These are phyloP conservation scores for Drosophila leonis DNA, from an alignment of 2,888 invertebrate genomes.

Conservation along the genomic window DNA sequence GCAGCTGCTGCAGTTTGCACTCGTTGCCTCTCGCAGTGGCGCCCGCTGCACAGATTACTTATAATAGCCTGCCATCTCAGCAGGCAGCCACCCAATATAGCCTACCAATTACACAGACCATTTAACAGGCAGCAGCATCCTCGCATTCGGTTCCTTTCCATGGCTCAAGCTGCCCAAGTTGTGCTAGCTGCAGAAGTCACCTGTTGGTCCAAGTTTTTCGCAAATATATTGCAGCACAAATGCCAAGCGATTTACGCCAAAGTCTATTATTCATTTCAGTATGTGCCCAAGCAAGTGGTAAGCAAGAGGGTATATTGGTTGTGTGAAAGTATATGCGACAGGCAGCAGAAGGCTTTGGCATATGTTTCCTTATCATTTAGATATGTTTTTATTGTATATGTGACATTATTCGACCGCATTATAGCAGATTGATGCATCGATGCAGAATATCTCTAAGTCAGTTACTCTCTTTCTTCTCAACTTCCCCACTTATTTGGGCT, in stretches of 20 bases:
- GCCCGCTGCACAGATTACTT: neutral
- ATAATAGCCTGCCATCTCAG: slow-evolving; percentile 12
- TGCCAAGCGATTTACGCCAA: slow-evolving; percentile 12
- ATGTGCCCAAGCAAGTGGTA: neutral
- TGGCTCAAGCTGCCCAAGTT: neutral
- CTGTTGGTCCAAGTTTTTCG: slow-evolving; percentile 7
- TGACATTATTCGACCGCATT: no score
- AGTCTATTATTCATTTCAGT: slow-evolving; percentile 42
- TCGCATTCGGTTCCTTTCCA: neutral
- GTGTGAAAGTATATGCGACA: neutral
- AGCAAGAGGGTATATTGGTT: neutral
- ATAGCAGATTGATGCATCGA: no score
- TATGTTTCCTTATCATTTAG: no score
- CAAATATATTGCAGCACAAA: slow-evolving; percentile 10
- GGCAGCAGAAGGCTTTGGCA: neutral
- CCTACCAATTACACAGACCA: slow-evolving; percentile 64
- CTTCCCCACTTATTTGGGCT: slow-evolving; percentile 24
- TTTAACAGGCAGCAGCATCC: slow-evolving; percentile 43
- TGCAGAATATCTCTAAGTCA: neutral
- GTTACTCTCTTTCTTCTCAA: no score
- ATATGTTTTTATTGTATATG: no score
- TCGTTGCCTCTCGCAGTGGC: neutral
- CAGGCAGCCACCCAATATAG: slow-evolving; percentile 11
- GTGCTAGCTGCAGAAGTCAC: slow-evolving; percentile 2
- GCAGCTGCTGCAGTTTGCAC: neutral